Evolutionary conservation across 2,888 invertebrate genomes (phyloP).

Genomic region (Hypomecis punctinalis): DNA sequence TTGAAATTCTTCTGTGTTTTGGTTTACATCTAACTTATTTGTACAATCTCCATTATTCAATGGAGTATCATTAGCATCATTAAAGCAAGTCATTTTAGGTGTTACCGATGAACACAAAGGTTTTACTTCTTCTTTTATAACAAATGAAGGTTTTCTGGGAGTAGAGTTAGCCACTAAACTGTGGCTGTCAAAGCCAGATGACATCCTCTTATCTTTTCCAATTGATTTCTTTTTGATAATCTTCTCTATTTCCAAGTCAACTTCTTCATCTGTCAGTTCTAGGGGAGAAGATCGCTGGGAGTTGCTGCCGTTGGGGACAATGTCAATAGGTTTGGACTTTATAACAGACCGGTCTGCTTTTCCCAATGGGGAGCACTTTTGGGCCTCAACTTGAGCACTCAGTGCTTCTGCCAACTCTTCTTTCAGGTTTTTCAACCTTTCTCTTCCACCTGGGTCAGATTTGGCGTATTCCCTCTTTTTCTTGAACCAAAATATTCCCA

Average conservation of each 20-base stretch:
- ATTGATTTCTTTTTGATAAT: constrained; percentile 84
- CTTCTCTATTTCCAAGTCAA: constrained; percentile 88
- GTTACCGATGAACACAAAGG: constrained; percentile 49
- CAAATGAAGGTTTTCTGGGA: constrained; percentile 55
- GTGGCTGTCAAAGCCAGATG: constrained; percentile 59
- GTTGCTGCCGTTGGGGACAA: constrained; percentile 80
- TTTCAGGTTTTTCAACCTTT: constrained; percentile 77
- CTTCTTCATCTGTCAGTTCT: constrained; percentile 87
- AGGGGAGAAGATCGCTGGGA: constrained; percentile 85
- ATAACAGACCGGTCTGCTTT: constrained; percentile 77
- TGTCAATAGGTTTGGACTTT: constrained; percentile 89
- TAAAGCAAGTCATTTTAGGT: constrained; percentile 54
- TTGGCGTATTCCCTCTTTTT: constrained; percentile 90
- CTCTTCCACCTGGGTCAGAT: constrained; percentile 90
- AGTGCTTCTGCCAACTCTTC: constrained; percentile 80
- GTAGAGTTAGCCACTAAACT: constrained; percentile 52
- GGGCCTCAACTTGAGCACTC: constrained; percentile 71
- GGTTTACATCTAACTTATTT: constrained; percentile 48
- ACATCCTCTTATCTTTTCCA: constrained; percentile 74
- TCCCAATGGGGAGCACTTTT: constrained; percentile 74
- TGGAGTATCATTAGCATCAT: constrained; percentile 52
- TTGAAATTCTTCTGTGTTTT: constrained; percentile 52
- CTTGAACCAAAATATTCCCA: constrained; percentile 93
- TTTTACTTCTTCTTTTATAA: constrained; percentile 55
- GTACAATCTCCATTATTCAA: constrained; percentile 52